phyloP scores from a whole-genome alignment of 1,140 invertebrate genomes.

The Anastatus disparis region DNA sequence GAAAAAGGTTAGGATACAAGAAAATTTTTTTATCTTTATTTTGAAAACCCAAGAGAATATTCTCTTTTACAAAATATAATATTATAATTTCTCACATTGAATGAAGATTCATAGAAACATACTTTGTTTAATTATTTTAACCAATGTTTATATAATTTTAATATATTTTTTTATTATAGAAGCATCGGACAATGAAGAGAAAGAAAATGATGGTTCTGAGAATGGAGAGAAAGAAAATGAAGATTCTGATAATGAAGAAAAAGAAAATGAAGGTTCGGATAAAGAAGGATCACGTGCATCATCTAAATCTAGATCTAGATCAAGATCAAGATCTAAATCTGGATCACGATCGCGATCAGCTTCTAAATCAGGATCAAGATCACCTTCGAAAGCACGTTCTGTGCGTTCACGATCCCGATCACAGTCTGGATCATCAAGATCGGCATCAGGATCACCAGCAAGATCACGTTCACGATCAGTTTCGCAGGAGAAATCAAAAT shows the following conservation, averaged over 20 bases:
- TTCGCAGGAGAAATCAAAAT: constrained; percentile 39
- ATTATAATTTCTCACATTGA: too few relatives aligned
- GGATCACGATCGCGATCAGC: constrained; percentile 57
- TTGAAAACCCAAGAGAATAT: too few relatives aligned
- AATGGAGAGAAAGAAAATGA: constrained; percentile 48
- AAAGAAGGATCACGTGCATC: constrained; percentile 53
- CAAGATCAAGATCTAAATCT: constrained; percentile 48
- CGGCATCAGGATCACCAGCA: constrained; percentile 51
- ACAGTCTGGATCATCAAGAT: constrained; percentile 47
- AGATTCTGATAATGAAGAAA: constrained; percentile 36
- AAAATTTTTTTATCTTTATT: too few relatives aligned
- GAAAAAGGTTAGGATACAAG: constrained; percentile 58
- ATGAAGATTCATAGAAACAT: too few relatives aligned
- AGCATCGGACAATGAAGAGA: constrained; percentile 41
- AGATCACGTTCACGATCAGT: constrained; percentile 52
- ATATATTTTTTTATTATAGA: constrained; percentile 2
- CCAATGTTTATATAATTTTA: constrained; percentile 25
- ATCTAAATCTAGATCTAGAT: constrained; percentile 50
- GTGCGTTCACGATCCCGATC: constrained; percentile 38
- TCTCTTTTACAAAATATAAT: too few relatives aligned
- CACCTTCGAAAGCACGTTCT: constrained; percentile 52
- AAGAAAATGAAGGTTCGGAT: constrained; percentile 55
- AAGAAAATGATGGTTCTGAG: too few relatives aligned
- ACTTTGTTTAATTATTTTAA: too few relatives aligned
- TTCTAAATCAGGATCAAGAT: constrained; percentile 46